A percentile compares a stretch with the other conserved stretches of the same genome.
Evolutionary conservation across 2,797 vertebrate genomes (phyloP).

Genomic region (Pseudotriccus pelzelni): DNA sequence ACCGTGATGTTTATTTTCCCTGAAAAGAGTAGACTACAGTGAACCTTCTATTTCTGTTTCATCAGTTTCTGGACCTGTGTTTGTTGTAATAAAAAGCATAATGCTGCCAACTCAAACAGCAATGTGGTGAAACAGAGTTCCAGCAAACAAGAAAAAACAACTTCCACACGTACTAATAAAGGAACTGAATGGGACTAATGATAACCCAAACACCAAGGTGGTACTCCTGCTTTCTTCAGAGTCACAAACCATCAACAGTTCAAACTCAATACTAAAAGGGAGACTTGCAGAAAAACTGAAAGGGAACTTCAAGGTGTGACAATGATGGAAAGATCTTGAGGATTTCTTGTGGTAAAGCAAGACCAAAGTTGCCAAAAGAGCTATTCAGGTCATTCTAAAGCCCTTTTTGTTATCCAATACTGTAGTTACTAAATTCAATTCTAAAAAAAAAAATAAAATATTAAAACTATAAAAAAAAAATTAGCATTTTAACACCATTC

Average conservation of each 20-base stretch:
- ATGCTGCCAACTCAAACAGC: constrained; percentile 71
- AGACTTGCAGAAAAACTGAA: not conserved
- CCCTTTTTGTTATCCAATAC: not conserved
- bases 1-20: constrained; percentile 14
- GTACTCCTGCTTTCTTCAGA: not conserved
- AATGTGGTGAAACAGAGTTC: constrained; percentile 47
- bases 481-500: not conserved
- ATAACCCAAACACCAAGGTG: not conserved
- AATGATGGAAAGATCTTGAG: not conserved
- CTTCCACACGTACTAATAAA: constrained; percentile 46
- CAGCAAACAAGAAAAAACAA: constrained; percentile 32
- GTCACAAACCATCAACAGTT: not conserved
- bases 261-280: not conserved
- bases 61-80: constrained; percentile 57
- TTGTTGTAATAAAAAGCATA: constrained; percentile 70
- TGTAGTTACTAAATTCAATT: not conserved
- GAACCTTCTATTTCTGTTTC: constrained; percentile 70
- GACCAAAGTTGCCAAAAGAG: not conserved
- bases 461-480: not conserved
- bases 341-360: constrained; percentile 13
- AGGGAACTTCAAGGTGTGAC: not conserved
- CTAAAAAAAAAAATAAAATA: not conserved
- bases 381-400: not conserved
- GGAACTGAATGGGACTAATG: constrained; percentile 16
- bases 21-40: constrained; percentile 45